A percentile compares a stretch with the other conserved stretches of the same genome.
phyloP scores from a whole-genome alignment of 1,140 invertebrate species.

The Sycobia sp. region DNA sequence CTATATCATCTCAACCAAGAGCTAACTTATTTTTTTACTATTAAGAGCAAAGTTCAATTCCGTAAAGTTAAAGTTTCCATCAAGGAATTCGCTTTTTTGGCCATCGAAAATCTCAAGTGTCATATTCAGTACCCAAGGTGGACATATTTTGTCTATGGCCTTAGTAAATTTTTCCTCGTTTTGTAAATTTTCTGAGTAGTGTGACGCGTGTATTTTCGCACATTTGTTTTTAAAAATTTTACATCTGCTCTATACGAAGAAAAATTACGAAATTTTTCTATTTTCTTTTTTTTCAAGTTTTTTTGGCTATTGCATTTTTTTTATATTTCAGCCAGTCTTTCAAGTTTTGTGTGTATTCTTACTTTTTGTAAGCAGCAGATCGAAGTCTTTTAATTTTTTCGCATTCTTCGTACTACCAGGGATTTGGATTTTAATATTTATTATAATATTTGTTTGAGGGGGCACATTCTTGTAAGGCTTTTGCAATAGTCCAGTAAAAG shows the following conservation, averaged over 20 bases:
- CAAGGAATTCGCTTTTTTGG: not conserved
- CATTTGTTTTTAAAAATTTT: slow-evolving; percentile 6
- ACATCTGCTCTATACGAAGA: slow-evolving; percentile 1
- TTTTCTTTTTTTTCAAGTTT: not conserved
- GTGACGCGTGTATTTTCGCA: not conserved
- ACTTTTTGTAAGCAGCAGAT: no score
- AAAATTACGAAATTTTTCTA: no score
- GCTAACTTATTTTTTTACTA: not conserved
- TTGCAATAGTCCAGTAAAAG: no score
- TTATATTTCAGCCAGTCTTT: not conserved
- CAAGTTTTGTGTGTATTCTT: no score
- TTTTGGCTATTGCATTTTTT: not conserved
- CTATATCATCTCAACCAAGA: slow-evolving; percentile 1
- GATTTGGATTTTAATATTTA: slow-evolving; percentile 1
- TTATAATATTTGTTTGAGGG: not conserved
- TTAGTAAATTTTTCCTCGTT: not conserved
- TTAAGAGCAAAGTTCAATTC: not conserved
- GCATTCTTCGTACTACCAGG: slow-evolving; percentile 19
- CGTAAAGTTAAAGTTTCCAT: not conserved
- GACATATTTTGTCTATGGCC: not conserved
- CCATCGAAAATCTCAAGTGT: not conserved
- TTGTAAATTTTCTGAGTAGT: not conserved
- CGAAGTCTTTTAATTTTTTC: not conserved
- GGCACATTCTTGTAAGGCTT: no score
- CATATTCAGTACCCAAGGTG: not conserved